Evolutionary conservation across 2,888 invertebrate species (phyloP).

Genomic region (Tinea trinotella): DNA sequence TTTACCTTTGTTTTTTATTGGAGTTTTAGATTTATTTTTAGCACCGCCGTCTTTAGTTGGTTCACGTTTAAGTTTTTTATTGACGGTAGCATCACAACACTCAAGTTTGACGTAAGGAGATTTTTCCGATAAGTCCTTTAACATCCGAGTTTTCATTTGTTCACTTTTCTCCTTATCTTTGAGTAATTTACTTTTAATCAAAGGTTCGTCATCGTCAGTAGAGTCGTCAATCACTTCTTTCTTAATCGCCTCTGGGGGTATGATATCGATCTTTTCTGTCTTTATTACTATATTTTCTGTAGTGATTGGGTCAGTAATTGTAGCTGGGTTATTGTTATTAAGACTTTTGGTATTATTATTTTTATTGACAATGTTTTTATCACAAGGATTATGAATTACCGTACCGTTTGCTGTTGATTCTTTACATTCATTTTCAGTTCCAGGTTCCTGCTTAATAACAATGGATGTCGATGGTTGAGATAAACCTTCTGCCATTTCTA

Average conservation of each 20-base stretch:
- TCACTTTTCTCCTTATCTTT: slow-evolving; percentile 54
- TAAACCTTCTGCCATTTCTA: background rate
- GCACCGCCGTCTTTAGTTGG: slow-evolving; percentile 43
- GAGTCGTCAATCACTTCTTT: slow-evolving; percentile 43
- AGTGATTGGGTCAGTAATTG: background rate
- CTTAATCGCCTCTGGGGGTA: background rate
- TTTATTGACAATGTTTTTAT: background rate
- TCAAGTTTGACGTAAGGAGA: slow-evolving; percentile 63
- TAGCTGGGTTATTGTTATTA: background rate
- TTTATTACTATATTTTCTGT: slow-evolving; percentile 26
- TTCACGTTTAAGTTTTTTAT: slow-evolving; percentile 28
- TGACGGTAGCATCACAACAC: slow-evolving; percentile 61
- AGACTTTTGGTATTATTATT: background rate
- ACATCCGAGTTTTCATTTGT: slow-evolving; percentile 44
- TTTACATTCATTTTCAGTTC: slow-evolving; percentile 44
- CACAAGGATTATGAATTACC: background rate
- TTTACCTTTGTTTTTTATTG: slow-evolving; percentile 44
- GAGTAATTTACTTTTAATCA: slow-evolving; percentile 55
- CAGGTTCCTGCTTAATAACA: slow-evolving; percentile 44
- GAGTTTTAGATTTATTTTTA: slow-evolving; percentile 46
- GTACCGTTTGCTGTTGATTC: slow-evolving; percentile 23
- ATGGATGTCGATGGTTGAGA: slow-evolving; percentile 11
- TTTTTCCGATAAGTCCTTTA: slow-evolving; percentile 62
- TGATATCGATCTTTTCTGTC: slow-evolving; percentile 30
- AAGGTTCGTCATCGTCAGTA: slow-evolving; percentile 57